Conservation (phyloP, 2,113 vertebrate genomes). For the Amblyornis subalaris region DNA sequence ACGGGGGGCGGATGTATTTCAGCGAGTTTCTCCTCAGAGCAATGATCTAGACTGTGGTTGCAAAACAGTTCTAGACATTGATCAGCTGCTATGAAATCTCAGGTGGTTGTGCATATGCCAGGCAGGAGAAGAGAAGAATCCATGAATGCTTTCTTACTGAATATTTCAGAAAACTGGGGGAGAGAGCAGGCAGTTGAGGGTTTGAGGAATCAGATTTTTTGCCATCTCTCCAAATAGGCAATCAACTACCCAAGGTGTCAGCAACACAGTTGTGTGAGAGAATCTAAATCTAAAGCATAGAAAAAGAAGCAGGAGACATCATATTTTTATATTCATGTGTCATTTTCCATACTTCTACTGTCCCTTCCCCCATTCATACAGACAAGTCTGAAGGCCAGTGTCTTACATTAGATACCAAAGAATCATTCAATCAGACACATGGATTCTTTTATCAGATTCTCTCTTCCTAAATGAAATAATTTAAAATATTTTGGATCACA, state of each 20-base stretch:
- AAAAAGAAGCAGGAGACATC: neutral
- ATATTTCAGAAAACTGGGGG: neutral
- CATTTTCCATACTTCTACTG: neutral
- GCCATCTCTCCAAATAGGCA: neutral
- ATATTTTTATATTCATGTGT: neutral
- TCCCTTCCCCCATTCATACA: neutral
- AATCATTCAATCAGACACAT: neutral
- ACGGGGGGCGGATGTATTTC: neutral
- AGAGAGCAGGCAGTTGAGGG: neutral
- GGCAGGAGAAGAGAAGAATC: neutral
- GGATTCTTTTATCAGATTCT: neutral
- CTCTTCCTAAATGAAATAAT: neutral
- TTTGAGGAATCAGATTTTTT: neutral
- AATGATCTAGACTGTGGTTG: no score
- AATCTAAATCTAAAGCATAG: neutral
- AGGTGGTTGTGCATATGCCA: neutral
- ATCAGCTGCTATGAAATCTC: neutral
- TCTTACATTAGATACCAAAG: neutral
- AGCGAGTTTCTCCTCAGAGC: neutral
- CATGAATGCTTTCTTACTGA: neutral
- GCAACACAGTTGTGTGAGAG: neutral
- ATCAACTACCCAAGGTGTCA: neutral
- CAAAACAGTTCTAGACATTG: neutral
- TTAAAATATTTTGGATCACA: neutral
- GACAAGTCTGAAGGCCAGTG: neutral